Base-by-base conservation (phyloP, 2,888 invertebrate genomes). In the Holacanthella duospinosa region DNA sequence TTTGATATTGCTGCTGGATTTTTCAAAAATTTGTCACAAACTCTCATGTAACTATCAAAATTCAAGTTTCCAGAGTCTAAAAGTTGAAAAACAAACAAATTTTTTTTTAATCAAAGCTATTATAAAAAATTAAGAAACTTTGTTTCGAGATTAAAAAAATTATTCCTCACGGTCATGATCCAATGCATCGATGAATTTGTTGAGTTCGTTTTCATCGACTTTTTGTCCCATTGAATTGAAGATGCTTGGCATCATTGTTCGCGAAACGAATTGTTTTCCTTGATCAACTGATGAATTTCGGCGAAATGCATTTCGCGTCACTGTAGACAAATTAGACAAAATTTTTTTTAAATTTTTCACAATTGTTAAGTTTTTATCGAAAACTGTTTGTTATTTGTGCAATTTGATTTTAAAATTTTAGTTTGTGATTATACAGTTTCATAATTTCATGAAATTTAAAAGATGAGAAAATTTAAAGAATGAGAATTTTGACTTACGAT, bases 251-350 rank as follows among this genome's bases (percentile, higher is more conserved):
- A 59, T 48, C 3, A 12, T 24, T 12, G 43, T 12, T 16, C 16
- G 4, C 21, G 3, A 43, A 26, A 59, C 27, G 6, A 28, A 9
- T 21, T 55, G 27, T 4, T 21, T 12, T 4, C 28, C 59, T 2
- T 25, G 21, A 6, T 36, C 36, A 4, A 27, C 36, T 6, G 36
- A 25, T 2, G 59, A 59, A n/a, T 36, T 25, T 19, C 59, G 43
- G 16, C 59, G 59, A 28, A 59, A 59, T n/a, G 59, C 27, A 25
- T 59, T 59, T n/a, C 25, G 43, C 4, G 44, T 6, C 59, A 59
- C 59, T 59, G 44, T 9, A 59, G 25, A 44, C 21, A 55, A 12
- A n/a, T n/a, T n/a, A n/a, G n/a, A n/a, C n/a, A n/a, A n/a, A n/a
- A n/a, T n/a, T n/a, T n/a, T n/a, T n/a, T n/a, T n/a, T n/a, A n/a